Evolutionary conservation across 1,140 invertebrate genomes (phyloP), one percentile per base, ranked within the genome.

Genomic region (Nasonia giraulti): DNA sequence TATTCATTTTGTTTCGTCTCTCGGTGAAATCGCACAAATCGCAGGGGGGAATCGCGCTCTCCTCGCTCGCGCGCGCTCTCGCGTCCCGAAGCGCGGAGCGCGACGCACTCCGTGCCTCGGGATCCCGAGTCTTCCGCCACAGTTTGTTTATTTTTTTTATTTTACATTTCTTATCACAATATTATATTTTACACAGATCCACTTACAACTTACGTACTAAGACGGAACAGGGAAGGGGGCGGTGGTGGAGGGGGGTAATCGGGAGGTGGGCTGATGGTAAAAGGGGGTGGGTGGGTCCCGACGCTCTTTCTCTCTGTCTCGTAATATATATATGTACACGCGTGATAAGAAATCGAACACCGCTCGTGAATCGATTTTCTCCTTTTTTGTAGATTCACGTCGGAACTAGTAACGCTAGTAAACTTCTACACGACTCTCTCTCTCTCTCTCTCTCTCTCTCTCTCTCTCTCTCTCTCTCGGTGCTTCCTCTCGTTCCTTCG

Each of bases 91-190:
- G 20, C 20, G 55, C 55, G 17, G 20, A 62, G 55, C 55, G 20
- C 27, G 27, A 27, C 27, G 27, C 27, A 27, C 27, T 27, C 27
- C 27, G 1, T 17, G 55, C 55, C 20, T 62, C 17, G 20, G 55
- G 1, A 27, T 62, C 20, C 55, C 20, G 55, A 62, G 47, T 23
- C 77, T 69, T 77, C 74, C 66, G 40, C n/a, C 14, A 37, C 33
- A 27, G n/a, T 20, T 80, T 82, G 66, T 86, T 31, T 74, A 68
- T 85, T 85, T 77, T 33, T 82, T 66, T 86, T 85, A 91, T 89
- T 91, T 91, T 91, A 91, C 90, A 92, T 87, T 90, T 90, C 91
- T 91, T 92, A 92, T 91, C 91, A 92, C 91, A 91, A 91, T 89
- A 91, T 91, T 87, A 89, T 91, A 91, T 91, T 91, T 91, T 91